These are phyloP conservation scores for Achlya flavicornis DNA, from an alignment of 2,888 invertebrate genomes.

Conservation along the genomic window DNA sequence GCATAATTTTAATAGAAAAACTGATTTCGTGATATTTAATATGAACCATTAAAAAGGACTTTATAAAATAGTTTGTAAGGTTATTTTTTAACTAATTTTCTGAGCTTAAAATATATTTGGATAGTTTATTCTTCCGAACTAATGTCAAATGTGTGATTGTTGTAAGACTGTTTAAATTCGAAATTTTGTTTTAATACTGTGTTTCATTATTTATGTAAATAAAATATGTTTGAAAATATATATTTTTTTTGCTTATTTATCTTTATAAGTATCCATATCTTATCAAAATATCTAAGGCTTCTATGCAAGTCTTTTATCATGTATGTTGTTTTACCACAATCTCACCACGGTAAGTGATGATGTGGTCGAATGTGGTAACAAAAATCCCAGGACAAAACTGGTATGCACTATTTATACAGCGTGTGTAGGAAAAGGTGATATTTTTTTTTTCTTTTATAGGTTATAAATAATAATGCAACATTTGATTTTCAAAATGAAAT, in stretches of 20 bases:
- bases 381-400: no score
- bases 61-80: background rate
- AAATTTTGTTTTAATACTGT: slow-evolving; percentile 18
- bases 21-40: no score
- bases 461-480: slow-evolving; percentile 44
- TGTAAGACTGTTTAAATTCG: slow-evolving; percentile 38
- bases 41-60: background rate
- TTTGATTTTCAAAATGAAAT: slow-evolving; percentile 73
- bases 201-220: slow-evolving; percentile 15
- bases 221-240: slow-evolving; percentile 9
- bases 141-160: slow-evolving; percentile 31
- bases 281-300: no score
- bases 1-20: no score
- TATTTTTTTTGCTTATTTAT: slow-evolving; percentile 8
- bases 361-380: no score
- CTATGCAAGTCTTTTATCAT: no score
- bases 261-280: background rate
- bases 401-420: background rate
- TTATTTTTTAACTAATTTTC: background rate
- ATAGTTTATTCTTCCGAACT: slow-evolving; percentile 10
- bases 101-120: background rate
- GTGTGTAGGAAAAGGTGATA: background rate
- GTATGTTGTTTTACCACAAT: no score
- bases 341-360: no score
- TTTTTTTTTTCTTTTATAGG: background rate